Evolutionary conservation across 2,797 vertebrate species (phyloP).

Genomic region (Ataeniobius toweri): DNA sequence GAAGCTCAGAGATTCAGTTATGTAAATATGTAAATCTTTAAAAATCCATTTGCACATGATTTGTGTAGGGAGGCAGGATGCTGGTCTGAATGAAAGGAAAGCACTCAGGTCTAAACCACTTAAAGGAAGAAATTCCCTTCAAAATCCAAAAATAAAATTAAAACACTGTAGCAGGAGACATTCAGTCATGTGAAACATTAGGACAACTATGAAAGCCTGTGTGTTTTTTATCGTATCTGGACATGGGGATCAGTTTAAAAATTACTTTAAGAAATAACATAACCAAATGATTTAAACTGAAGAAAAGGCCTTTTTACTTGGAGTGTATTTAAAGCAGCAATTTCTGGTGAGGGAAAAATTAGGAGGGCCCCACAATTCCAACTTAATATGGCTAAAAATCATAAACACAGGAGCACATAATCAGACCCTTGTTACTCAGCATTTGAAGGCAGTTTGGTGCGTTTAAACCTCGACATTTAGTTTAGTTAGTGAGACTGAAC

Average conservation of each 20-base stretch:
- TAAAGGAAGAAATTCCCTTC: conserved; percentile 48
- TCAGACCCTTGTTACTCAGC: neutral
- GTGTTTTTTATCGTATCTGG: too few relatives aligned
- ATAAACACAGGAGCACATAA: neutral
- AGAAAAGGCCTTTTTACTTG: neutral
- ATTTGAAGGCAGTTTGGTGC: neutral
- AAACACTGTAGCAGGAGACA: conserved; percentile 41
- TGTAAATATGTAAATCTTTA: conserved; percentile 80
- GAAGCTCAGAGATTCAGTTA: conserved; percentile 71
- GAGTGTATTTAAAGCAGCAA: neutral
- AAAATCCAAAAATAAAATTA: conserved; percentile 44
- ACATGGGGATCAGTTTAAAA: neutral
- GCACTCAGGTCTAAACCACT: conserved; percentile 55
- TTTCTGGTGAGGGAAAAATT: neutral
- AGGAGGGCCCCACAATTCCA: neutral
- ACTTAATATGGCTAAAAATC: neutral
- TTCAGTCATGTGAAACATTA: conserved; percentile 5
- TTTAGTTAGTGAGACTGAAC: neutral
- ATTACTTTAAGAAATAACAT: neutral
- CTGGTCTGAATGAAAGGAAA: conserved; percentile 61
- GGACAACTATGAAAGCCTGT: neutral
- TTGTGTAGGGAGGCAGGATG: conserved; percentile 68
- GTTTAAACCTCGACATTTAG: neutral
- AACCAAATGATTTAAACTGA: neutral
- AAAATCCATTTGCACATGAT: conserved; percentile 74